Evolutionary conservation across 2,797 vertebrate genomes (phyloP), one percentile per base, ranked within the genome.

Genomic region (Chloroceryle amazona): DNA sequence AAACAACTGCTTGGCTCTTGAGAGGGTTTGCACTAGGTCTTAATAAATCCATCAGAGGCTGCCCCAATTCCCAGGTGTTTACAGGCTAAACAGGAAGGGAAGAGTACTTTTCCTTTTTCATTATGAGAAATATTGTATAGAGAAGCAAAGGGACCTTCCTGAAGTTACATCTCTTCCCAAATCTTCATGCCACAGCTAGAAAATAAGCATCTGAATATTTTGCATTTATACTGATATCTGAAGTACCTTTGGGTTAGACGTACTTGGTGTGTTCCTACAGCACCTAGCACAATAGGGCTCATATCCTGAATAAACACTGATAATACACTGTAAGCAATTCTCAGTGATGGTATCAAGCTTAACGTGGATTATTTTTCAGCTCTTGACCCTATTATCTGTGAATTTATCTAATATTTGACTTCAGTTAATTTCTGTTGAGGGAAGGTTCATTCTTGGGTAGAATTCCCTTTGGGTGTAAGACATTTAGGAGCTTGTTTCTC

Each of bases 361-460:
- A 57, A 79, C 0, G 1, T 62, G 70, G 51, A 81, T 86, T 93
- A 81, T 76, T 94, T 91, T 91, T 93, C 60, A 65, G 44, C 73
- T 84, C 75, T 60, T 90, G 80, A 81, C 73, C 41, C 7, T 13
- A 21, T 70, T 93, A 81, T 73, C 66, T 90, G 33, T 82, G 52
- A 81, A 57, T 89, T 89, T 81, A 76, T 91, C 60, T 79, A 93
- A 75, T 90, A 75, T 81, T 73, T 84, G 20, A 60, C 58, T 84
- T 79, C 31, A 80, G 28, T 68, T 73, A 80, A 93, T 89, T 94
- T 90, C 71, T 89, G 20, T 63, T 22, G 35, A 39, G n/a, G 12
- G 21, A 75, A 93, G 19, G 22, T 28, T 65, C 3, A 26, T 60
- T 81, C 33, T 60, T 60, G 6, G 8, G 6, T 37, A 52, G 33